Conservation (phyloP, 2,797 vertebrate genomes). For the Enteromius afrohamiltoni region DNA sequence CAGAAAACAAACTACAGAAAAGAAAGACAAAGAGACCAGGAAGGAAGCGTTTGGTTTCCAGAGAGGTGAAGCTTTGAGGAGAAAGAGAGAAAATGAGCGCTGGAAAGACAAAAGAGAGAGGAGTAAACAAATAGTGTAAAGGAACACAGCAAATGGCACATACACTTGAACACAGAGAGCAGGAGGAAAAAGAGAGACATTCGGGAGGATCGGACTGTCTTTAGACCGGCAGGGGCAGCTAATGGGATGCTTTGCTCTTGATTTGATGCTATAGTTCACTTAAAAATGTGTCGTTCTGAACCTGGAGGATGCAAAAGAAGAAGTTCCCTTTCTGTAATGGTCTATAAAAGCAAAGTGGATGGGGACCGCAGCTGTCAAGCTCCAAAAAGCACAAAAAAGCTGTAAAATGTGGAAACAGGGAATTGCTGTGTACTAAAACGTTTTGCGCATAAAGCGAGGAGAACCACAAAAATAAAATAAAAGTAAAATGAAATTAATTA, state of each 20-base stretch:
- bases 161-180: conserved; percentile 38
- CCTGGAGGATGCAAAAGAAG: background rate
- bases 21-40: conserved; percentile 47
- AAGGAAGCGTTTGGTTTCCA: conserved; percentile 49
- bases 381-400: background rate
- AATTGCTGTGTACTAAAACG: background rate
- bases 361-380: too few species aligned
- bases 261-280: background rate
- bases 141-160: conserved; percentile 47
- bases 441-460: background rate
- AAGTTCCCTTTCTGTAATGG: background rate
- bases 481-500: background rate
- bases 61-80: conserved; percentile 37
- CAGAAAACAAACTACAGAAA: conserved; percentile 26
- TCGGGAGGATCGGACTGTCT: conserved; percentile 42
- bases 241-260: background rate
- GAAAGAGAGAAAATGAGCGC: conserved; percentile 42
- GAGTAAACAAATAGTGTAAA: conserved; percentile 54
- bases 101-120: conserved; percentile 52
- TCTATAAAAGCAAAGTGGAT: background rate
- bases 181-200: conserved; percentile 36
- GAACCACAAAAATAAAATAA: background rate
- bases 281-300: background rate
- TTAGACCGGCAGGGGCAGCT: conserved; percentile 56
- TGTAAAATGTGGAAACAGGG: background rate